These are phyloP conservation scores for Habropoda laboriosa DNA, from an alignment of 1,140 invertebrate species.

Conservation along the genomic window DNA sequence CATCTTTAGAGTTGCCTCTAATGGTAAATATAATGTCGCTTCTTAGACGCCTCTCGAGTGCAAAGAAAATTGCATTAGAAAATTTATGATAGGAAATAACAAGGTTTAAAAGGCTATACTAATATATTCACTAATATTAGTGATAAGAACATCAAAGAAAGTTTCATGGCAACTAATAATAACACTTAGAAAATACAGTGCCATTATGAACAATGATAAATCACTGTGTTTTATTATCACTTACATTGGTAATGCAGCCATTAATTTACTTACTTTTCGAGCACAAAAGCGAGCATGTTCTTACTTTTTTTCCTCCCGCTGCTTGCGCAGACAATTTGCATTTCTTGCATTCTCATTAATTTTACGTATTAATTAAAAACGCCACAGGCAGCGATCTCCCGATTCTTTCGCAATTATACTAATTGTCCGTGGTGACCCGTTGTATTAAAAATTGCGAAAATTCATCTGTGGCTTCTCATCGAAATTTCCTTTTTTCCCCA, in stretches of 20 bases:
- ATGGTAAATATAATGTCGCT: too few species aligned
- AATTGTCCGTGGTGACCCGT: background rate
- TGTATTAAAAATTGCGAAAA: background rate
- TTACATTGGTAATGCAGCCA: background rate
- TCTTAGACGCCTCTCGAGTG: too few species aligned
- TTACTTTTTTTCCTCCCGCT: background rate
- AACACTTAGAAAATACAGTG: too few species aligned
- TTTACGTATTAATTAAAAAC: background rate
- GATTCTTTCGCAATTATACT: background rate
- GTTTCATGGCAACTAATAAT: background rate
- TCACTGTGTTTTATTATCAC: too few species aligned
- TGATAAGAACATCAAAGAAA: background rate
- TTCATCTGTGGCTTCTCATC: background rate
- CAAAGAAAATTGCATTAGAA: too few species aligned
- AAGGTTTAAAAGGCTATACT: too few species aligned
- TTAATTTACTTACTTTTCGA: background rate
- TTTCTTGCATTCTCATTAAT: conserved; percentile 3
- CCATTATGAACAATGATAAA: background rate
- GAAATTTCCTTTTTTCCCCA: background rate
- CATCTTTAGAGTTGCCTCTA: too few species aligned
- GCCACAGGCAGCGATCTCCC: background rate
- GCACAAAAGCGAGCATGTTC: background rate
- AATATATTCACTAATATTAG: too few species aligned
- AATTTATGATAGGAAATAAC: too few species aligned
- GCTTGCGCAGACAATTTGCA: background rate